Evolutionary conservation across 2,797 vertebrate species (phyloP), one percentile per base, ranked within the genome.

Genomic region (Percopsis omiscomaycus): DNA sequence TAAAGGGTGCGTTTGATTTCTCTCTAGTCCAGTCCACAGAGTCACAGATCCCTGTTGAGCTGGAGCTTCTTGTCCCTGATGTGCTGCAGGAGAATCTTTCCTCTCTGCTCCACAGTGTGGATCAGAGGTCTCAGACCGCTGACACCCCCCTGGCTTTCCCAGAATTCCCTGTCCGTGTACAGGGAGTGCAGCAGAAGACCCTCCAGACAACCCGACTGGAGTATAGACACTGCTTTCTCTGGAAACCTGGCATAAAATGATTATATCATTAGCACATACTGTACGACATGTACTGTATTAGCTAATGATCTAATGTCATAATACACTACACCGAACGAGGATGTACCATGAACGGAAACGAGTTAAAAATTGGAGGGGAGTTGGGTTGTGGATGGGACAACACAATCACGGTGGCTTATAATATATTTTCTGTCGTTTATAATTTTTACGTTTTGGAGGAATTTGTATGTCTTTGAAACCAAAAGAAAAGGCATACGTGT

Each of bases 201-300:
- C 79, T 91, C 89, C 73, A 97, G 85, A 51, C 95, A 95, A 61
- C 95, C 95, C 0, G 96, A 97, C 52, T 4, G 75, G 4, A 98
- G 91, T 2, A 84, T 79, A 3, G 84, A 89, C 84, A 97, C 87
- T 0, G 90, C 93, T 0, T 22, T 74, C 0, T 89, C 90, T 0
- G 97, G 96, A 83, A 97, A 96, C 84, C 95, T 98, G 88, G 32
- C 0, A 66, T 22, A 75, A 12, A 66, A 59, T 11, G n/a, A 13
- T 13, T 42, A 10, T 9, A 42, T 42, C 37, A 42, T 42, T 42
- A 9, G 6, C 6, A 42, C 9, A 2, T 22, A 50, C 49, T 53
- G 16, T 29, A 28, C 22, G 6, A 9, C 9, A 42, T 37, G 37
- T 37, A 37, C 32, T 32, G 5, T 37, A 37, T 37, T 22, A 22